Conservation (phyloP, 23 tunicate species). For the Clavelina lepadiformis region DNA sequence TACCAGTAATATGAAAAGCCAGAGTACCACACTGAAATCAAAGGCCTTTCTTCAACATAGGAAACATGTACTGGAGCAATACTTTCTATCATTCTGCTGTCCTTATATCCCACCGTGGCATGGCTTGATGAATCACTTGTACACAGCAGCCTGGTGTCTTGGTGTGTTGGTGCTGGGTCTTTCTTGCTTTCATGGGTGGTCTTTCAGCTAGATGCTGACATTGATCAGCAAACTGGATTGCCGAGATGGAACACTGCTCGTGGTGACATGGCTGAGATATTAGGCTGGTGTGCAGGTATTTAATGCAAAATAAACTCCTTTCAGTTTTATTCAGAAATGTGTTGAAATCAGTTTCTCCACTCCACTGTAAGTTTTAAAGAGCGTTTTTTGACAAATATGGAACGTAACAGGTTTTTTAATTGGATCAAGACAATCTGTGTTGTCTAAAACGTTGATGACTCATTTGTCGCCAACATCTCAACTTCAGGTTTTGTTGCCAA, state of each 20-base stretch:
- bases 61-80: slow-evolving; percentile 46
- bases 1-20: no score
- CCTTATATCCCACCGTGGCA: slow-evolving; percentile 5
- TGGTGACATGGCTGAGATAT: slow-evolving; percentile 74
- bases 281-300: slow-evolving; percentile 85
- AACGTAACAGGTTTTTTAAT: no score
- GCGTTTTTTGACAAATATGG: no score
- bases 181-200: slow-evolving; percentile 27
- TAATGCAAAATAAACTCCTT: not conserved
- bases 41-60: slow-evolving; percentile 31
- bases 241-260: slow-evolving; percentile 74
- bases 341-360: no score
- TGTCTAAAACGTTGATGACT: not conserved
- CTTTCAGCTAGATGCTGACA: slow-evolving; percentile 45
- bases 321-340: no score
- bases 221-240: slow-evolving; percentile 40
- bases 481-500: not conserved
- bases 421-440: no score
- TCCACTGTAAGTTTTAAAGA: no score
- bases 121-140: slow-evolving; percentile 25
- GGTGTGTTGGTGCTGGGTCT: slow-evolving; percentile 6
- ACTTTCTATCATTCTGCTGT: slow-evolving; percentile 18
- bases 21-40: no score
- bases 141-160: slow-evolving; percentile 3
- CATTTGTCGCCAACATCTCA: not conserved